A percentile compares a stretch with the other conserved stretches of the same genome.
These are phyloP conservation scores for Goniozus legneri DNA, from an alignment of 1,140 invertebrate genomes.

Conservation along the genomic window DNA sequence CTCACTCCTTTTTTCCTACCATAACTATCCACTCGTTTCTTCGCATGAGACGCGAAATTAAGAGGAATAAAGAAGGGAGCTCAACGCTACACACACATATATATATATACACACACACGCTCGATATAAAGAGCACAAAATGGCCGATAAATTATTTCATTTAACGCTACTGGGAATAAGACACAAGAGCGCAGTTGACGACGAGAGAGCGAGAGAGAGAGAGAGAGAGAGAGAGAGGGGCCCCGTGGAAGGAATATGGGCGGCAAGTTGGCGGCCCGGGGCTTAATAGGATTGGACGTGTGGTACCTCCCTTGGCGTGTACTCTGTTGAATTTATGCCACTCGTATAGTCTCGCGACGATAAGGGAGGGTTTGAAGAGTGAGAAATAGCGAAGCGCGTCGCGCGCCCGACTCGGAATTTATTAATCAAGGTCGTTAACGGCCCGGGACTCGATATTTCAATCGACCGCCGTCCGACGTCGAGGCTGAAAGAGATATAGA, in stretches of 20 bases:
- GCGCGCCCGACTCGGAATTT: no score
- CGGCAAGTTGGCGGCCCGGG: conserved; percentile 19
- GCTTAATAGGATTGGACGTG: conserved; percentile 38
- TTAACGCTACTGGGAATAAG: conserved; percentile 32
- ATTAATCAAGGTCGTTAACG: no score
- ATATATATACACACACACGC: neutral
- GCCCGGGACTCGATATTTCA: no score
- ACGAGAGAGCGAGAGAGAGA: neutral
- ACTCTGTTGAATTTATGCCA: conserved; percentile 47
- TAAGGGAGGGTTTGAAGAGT: no score
- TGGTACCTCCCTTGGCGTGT: conserved; percentile 45
- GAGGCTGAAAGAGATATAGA: neutral
- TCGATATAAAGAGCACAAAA: conserved; percentile 7
- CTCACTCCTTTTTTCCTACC: no score
- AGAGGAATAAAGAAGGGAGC: no score
- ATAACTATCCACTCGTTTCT: no score
- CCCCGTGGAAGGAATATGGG: no score
- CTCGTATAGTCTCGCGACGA: conserved; percentile 24
- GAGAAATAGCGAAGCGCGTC: no score
- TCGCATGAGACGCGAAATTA: no score
- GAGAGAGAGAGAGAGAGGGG: conserved; percentile 6
- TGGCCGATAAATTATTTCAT: conserved; percentile 43
- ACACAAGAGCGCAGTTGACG: no score
- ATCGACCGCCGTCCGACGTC: no score
- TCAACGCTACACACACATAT: neutral